These are phyloP conservation scores for Mizuhopecten yessoensis DNA, from an alignment of 1,140 invertebrate genomes.

Conservation along the genomic window DNA sequence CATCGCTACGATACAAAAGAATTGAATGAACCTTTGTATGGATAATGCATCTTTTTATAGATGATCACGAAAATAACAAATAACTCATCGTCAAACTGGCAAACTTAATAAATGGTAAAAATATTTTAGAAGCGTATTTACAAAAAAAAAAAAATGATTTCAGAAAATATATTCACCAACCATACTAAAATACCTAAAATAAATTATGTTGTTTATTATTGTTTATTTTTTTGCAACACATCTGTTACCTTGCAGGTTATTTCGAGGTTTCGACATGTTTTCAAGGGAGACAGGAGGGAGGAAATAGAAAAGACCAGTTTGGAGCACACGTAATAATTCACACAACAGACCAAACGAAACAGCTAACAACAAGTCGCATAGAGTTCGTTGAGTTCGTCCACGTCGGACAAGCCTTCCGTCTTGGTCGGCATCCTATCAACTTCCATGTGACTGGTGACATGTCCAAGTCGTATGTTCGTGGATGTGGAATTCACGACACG, in stretches of 20 bases:
- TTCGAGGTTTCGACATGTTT: conserved; percentile 72
- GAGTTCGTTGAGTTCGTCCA: conserved; percentile 66
- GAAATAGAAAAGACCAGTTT: conserved; percentile 76
- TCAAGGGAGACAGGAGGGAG: conserved; percentile 70
- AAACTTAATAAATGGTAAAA: too few species aligned
- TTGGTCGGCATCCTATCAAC: conserved; percentile 77
- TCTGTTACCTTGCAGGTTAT: conserved; percentile 54
- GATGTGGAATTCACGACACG: conserved; percentile 70
- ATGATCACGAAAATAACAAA: too few species aligned
- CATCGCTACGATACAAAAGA: too few species aligned
- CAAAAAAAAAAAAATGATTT: too few species aligned
- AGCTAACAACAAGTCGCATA: conserved; percentile 52
- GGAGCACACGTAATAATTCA: conserved; percentile 73
- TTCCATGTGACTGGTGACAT: conserved; percentile 75
- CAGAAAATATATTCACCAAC: too few species aligned
- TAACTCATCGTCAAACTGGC: too few species aligned
- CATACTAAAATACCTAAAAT: too few species aligned
- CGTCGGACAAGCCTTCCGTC: conserved; percentile 76
- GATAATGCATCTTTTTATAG: too few species aligned
- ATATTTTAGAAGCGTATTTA: too few species aligned
- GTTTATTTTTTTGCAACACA: too few species aligned
- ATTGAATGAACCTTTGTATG: too few species aligned
- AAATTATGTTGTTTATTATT: too few species aligned
- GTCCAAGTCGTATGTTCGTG: conserved; percentile 72
- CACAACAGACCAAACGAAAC: conserved; percentile 55